Conservation (phyloP, 2,113 vertebrate species). For the Perognathus longimembris region DNA sequence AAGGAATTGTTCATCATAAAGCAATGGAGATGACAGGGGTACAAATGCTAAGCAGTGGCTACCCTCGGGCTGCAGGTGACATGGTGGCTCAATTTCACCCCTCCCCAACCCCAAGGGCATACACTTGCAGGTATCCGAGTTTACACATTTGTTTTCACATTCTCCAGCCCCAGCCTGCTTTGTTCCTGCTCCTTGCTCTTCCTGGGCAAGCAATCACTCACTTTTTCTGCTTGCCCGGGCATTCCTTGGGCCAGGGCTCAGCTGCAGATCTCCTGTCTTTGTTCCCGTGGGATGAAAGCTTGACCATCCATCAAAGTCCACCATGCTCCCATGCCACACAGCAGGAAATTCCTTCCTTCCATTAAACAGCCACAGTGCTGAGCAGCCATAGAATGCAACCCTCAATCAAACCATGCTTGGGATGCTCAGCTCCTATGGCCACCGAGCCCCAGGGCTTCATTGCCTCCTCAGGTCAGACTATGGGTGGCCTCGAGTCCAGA, state of each 20-base stretch:
- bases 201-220: neutral
- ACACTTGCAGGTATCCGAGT: no score
- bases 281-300: neutral
- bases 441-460: neutral
- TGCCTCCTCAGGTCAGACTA: neutral
- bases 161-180: neutral
- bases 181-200: neutral
- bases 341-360: neutral
- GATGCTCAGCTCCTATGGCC: neutral
- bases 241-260: neutral
- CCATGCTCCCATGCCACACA: rapidly evolving
- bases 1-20: neutral
- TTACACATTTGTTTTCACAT: no score
- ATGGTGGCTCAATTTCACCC: neutral
- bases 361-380: neutral
- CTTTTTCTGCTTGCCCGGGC: neutral
- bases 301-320: neutral
- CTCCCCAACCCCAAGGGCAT: neutral
- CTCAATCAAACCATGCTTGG: neutral
- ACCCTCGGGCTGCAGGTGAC: neutral
- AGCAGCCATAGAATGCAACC: rapidly evolving
- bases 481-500: neutral
- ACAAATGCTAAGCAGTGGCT: neutral
- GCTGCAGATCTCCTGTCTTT: neutral
- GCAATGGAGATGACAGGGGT: neutral